Evolutionary conservation across 1,140 invertebrate genomes (phyloP), one percentile per base, ranked within the genome.

Genomic region (Hyposmocoma kahamanoa): DNA sequence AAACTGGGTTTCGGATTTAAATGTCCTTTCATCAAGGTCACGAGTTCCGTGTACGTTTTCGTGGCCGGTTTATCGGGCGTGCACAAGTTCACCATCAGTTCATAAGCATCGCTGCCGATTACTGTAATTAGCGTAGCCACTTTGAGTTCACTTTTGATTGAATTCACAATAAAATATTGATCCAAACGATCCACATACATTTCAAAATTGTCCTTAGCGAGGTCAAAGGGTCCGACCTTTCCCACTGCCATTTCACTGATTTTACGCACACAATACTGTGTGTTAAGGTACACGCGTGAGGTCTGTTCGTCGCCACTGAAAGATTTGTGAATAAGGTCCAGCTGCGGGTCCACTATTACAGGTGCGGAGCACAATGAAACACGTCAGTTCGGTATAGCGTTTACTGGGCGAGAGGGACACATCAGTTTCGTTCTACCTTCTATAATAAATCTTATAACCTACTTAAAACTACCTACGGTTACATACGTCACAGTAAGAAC

Each of bases 101-200:
- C 36, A 19, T 39, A 39, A 5, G 36, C 36, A 2, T 17, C 19
- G 13, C 17, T 39, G 8, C 36, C 36, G 4, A 17, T 5, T 19
- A 39, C 36, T 13, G 36, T 39, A 18, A 39, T 39, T 39, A 39
- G n/a, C 4, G 36, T 39, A 19, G 36, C 15, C 18, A 39, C 36
- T 39, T 39, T 39, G 9, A 39, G 2, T 39, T 26, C 42, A 6
- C 10, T 4, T 28, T 43, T 43, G 10, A 43, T 17, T 6, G 13
- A 2, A 28, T 43, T 43, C 3, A 18, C 42, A 13, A 43, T 15
- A 15, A 43, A 43, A 28, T 43, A 43, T 11, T 43, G 42, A 15
- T 43, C 42, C 11, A 43, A 26, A 13, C 42, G 42, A 6, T 43
- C 42, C 1, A 26, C 24, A 28, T 43, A 43, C 11, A 3, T 1